These are phyloP conservation scores for Catharus minimus DNA, from an alignment of 2,113 vertebrate genomes.

Conservation along the genomic window DNA sequence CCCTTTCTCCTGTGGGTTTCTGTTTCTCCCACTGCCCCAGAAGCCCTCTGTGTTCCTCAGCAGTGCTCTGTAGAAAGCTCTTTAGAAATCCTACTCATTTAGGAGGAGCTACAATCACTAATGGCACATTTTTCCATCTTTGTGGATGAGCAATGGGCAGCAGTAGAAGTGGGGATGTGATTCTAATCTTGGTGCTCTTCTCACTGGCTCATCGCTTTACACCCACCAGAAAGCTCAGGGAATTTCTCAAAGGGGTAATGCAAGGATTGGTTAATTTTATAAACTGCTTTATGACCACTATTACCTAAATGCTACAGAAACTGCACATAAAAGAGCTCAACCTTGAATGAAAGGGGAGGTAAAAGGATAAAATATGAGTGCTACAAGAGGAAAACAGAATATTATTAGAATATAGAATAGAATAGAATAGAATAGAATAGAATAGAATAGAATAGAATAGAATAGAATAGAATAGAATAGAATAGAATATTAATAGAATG, in stretches of 20 bases:
- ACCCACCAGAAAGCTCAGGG: background rate
- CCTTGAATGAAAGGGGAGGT: background rate
- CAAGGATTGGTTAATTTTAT: background rate
- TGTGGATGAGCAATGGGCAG: background rate
- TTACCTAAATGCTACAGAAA: background rate
- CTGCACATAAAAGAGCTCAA: background rate
- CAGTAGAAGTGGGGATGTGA: background rate
- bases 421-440: no score
- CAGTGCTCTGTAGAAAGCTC: background rate
- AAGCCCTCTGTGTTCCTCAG: background rate
- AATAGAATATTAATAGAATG: background rate
- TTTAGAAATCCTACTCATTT: background rate
- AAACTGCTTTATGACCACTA: background rate
- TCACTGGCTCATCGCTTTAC: background rate
- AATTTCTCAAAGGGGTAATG: background rate
- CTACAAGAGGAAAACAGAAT: background rate
- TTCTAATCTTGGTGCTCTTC: background rate
- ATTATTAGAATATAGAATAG: no score
- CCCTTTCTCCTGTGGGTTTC: background rate
- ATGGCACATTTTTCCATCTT: background rate
- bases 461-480: no score
- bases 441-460: no score
- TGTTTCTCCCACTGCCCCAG: background rate
- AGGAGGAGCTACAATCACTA: background rate
- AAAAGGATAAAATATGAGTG: background rate